These are phyloP conservation scores for Drosophila lacteicornis DNA, from an alignment of 1,140 invertebrate genomes.

Conservation along the genomic window DNA sequence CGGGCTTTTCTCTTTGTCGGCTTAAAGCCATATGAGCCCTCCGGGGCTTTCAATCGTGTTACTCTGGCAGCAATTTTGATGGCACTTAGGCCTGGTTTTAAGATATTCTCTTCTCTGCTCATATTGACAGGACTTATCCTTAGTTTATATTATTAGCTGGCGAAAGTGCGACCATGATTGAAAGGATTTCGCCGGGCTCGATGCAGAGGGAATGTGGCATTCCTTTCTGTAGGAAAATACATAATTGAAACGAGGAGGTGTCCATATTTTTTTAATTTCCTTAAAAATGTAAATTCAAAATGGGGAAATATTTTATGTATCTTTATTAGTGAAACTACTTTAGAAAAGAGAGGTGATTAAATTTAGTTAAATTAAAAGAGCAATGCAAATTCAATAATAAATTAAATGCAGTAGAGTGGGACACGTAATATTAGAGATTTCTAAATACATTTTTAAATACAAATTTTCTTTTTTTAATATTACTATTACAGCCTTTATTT, in stretches of 20 bases:
- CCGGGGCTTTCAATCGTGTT: slow-evolving; percentile 35
- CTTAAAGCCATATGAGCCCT: slow-evolving; percentile 59
- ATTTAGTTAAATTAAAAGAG: too few relatives aligned
- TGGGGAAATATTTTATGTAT: not conserved
- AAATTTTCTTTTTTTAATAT: too few relatives aligned
- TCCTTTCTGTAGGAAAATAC: not conserved
- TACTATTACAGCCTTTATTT: too few relatives aligned
- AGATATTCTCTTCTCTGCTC: slow-evolving; percentile 47
- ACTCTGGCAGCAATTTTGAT: slow-evolving; percentile 71
- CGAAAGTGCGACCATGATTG: slow-evolving; percentile 74
- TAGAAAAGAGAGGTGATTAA: too few relatives aligned
- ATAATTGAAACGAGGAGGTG: too few relatives aligned
- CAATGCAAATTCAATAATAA: too few relatives aligned
- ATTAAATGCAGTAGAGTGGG: too few relatives aligned
- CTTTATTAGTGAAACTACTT: not conserved
- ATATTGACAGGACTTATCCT: slow-evolving; percentile 66
- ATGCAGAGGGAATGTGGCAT: not conserved
- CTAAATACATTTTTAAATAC: too few relatives aligned
- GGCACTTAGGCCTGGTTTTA: slow-evolving; percentile 63
- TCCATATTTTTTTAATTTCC: not conserved
- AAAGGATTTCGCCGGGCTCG: slow-evolving; percentile 29
- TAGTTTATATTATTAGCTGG: slow-evolving; percentile 81
- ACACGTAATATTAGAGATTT: too few relatives aligned
- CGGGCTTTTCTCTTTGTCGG: slow-evolving; percentile 44
- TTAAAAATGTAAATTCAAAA: not conserved